Evolutionary conservation across 2,888 invertebrate genomes (phyloP).

Genomic region (Pyrgus malvae): DNA sequence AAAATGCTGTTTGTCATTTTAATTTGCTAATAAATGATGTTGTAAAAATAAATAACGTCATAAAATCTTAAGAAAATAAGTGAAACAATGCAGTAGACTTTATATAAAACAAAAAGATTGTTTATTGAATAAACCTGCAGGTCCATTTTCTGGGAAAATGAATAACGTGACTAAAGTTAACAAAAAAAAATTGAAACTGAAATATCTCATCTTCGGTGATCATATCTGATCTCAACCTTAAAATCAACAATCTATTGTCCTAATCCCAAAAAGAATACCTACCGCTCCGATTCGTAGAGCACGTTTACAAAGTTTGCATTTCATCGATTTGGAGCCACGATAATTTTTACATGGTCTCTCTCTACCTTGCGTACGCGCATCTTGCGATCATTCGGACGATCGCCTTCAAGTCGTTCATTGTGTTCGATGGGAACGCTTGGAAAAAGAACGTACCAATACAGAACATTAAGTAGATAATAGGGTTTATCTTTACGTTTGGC

Average conservation of each 20-base stretch:
- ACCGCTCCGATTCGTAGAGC: constrained; percentile 13
- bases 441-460: constrained; percentile 34
- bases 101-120: no score
- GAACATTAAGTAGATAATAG: constrained; percentile 42
- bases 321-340: constrained; percentile 21
- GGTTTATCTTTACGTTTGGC: constrained; percentile 42
- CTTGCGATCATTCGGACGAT: constrained; percentile 27
- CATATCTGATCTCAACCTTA: constrained; percentile 11
- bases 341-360: constrained; percentile 18
- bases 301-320: constrained; percentile 23
- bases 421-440: constrained; percentile 30
- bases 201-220: background rate
- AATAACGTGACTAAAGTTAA: no score
- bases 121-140: no score
- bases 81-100: no score
- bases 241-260: constrained; percentile 20
- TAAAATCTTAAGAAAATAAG: no score
- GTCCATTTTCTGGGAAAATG: no score
- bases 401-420: constrained; percentile 34
- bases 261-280: constrained; percentile 7
- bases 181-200: background rate
- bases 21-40: no score
- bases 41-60: no score
- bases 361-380: constrained; percentile 20
- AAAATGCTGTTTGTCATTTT: no score